phyloP scores from a whole-genome alignment of 2,797 vertebrate species.

The Sebastolobus altivelis region DNA sequence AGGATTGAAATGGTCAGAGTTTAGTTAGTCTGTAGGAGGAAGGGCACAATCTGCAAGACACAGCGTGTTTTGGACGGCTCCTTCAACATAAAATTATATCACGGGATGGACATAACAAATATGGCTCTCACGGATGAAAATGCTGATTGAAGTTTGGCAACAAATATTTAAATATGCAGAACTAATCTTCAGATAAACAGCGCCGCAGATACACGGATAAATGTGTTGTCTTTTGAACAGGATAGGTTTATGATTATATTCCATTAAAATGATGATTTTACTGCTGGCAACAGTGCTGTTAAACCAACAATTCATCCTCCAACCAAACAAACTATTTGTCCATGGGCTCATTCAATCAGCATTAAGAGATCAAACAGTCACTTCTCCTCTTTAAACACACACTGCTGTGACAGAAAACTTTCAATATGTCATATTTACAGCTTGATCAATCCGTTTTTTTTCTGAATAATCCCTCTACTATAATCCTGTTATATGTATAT shows the following conservation, averaged over 20 bases:
- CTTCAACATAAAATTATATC: background rate
- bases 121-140: background rate
- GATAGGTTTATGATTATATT: conserved; percentile 1
- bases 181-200: conserved; percentile 15
- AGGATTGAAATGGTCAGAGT: conserved; percentile 22
- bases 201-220: background rate
- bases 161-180: conserved; percentile 22
- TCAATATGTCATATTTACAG: background rate
- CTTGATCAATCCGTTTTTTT: background rate
- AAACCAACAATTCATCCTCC: conserved; percentile 9
- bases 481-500: background rate
- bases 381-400: background rate
- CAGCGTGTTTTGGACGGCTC: background rate
- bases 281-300: background rate
- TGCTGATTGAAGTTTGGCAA: background rate
- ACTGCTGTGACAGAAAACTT: background rate
- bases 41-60: background rate
- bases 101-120: background rate
- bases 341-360: conserved; percentile 17
- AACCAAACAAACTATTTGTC: background rate
- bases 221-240: background rate
- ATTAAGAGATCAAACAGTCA: conserved; percentile 17
- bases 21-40: background rate
- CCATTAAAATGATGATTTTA: background rate
- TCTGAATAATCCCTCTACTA: background rate